A percentile compares a stretch with the other conserved stretches of the same genome.
Conservation (phyloP, 2,797 vertebrate species). For the Anguilla obscura region DNA sequence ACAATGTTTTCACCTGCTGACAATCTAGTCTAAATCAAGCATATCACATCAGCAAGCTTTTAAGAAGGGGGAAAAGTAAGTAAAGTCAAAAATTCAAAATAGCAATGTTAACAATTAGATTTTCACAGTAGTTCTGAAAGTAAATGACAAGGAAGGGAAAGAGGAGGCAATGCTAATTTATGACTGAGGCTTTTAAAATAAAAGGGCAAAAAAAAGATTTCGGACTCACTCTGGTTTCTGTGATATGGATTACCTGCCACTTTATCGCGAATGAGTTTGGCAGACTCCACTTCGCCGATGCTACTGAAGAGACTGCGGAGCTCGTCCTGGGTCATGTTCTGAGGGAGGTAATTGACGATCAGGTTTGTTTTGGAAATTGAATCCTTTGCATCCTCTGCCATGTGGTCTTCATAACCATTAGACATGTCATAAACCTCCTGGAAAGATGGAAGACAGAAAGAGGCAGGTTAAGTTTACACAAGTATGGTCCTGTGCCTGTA, state of each 20-base stretch:
- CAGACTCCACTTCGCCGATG: slow-evolving; percentile 92
- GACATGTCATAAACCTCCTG: slow-evolving; percentile 77
- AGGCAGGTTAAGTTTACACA: background rate
- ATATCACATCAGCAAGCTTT: background rate
- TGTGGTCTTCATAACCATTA: slow-evolving; percentile 92
- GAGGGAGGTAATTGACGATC: slow-evolving; percentile 97
- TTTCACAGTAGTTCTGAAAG: background rate
- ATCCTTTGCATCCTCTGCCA: slow-evolving; percentile 89
- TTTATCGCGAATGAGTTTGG: slow-evolving; percentile 97
- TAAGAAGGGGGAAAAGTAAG: background rate
- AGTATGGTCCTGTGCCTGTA: background rate
- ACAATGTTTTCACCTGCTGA: background rate
- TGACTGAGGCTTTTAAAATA: background rate
- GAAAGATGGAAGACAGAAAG: background rate
- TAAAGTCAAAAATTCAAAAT: background rate
- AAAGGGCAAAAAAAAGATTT: slow-evolving; percentile 18
- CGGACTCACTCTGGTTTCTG: slow-evolving; percentile 42
- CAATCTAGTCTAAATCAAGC: slow-evolving; percentile 4
- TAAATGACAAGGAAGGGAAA: background rate
- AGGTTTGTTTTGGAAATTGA: slow-evolving; percentile 83
- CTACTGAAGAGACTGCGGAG: slow-evolving; percentile 93
- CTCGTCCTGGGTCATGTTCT: slow-evolving; percentile 98
- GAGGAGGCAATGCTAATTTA: background rate
- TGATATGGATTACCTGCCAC: slow-evolving; percentile 83
- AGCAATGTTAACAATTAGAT: background rate